phyloP scores from a whole-genome alignment of 2,888 invertebrate species.

The Amphiduros pacificus region DNA sequence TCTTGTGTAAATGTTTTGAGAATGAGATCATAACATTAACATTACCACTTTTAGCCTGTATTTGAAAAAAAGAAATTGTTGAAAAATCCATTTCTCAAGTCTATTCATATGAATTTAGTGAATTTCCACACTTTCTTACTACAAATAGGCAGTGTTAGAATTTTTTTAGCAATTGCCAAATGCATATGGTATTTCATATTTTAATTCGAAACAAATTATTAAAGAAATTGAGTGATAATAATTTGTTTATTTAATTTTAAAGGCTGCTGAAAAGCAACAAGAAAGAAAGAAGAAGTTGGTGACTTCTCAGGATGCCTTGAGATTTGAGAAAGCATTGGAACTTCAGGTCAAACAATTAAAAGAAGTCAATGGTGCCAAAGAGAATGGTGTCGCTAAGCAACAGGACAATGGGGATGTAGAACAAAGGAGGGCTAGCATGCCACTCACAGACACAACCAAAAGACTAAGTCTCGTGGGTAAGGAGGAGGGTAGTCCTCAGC shows the following conservation, averaged over 20 bases:
- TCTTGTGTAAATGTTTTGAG: too few species aligned
- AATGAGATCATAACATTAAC: too few species aligned
- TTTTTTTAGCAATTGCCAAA: too few species aligned
- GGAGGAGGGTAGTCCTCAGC: not conserved
- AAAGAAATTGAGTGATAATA: not conserved
- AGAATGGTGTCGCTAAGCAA: slow-evolving; percentile 7
- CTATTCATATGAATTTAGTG: not conserved
- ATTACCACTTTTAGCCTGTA: too few species aligned
- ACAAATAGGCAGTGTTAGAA: too few species aligned
- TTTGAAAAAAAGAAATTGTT: too few species aligned
- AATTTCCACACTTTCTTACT: not conserved
- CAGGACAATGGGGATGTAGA: slow-evolving; percentile 2
- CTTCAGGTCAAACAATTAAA: slow-evolving; percentile 35
- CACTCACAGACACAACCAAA: slow-evolving; percentile 15
- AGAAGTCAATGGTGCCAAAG: slow-evolving; percentile 24
- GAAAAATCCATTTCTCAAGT: not conserved
- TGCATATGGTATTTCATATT: not conserved
- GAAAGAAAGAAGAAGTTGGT: slow-evolving; percentile 47
- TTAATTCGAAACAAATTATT: not conserved
- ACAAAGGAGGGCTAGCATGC: not conserved
- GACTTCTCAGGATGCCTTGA: slow-evolving; percentile 41
- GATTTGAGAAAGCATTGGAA: slow-evolving; percentile 49
- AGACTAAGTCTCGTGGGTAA: slow-evolving; percentile 10
- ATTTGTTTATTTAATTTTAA: slow-evolving; percentile 11
- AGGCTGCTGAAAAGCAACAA: slow-evolving; percentile 45